Percentiles rank a stretch among this genome's conserved stretches.
phyloP scores from a whole-genome alignment of 2,797 vertebrate species.

The Cichlasoma orientale region DNA sequence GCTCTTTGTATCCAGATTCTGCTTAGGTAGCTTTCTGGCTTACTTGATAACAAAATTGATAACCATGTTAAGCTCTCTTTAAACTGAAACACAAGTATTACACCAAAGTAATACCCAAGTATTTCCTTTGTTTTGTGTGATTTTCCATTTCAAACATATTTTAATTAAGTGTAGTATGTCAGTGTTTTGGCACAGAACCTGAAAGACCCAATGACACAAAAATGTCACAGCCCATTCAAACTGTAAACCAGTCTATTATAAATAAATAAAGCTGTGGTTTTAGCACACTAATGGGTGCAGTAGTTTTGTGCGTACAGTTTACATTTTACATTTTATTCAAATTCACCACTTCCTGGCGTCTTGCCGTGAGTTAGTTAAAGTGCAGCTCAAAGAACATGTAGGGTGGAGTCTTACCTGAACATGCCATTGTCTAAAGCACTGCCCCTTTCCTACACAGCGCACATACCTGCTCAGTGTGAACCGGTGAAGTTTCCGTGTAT shows the following conservation, averaged over 20 bases:
- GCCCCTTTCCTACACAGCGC: slow-evolving; percentile 43
- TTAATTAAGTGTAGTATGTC: not conserved
- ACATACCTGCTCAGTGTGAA: slow-evolving; percentile 49
- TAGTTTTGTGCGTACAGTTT: not conserved
- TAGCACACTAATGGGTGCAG: not conserved
- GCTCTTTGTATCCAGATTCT: not conserved
- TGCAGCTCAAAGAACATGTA: slow-evolving; percentile 62
- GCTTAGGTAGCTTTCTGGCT: not conserved
- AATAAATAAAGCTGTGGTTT: not conserved
- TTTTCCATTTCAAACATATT: not conserved
- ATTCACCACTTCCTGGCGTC: slow-evolving; percentile 41
- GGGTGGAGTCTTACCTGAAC: slow-evolving; percentile 63
- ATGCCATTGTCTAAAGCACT: slow-evolving; percentile 39
- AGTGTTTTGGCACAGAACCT: not conserved
- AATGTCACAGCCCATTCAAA: not conserved
- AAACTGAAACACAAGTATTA: not conserved
- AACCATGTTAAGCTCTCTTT: not conserved
- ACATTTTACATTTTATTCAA: not conserved
- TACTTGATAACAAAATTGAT: not conserved
- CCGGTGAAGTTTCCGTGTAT: slow-evolving; percentile 7
- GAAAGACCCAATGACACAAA: not conserved
- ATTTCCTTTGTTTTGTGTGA: not conserved
- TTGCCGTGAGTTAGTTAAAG: slow-evolving; percentile 19
- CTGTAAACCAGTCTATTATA: not conserved
- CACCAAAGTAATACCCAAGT: too few relatives aligned